A percentile compares a stretch with the other conserved stretches of the same genome.
These are phyloP conservation scores for Cheilosia impressa DNA, from an alignment of 2,888 invertebrate species.

Conservation along the genomic window DNA sequence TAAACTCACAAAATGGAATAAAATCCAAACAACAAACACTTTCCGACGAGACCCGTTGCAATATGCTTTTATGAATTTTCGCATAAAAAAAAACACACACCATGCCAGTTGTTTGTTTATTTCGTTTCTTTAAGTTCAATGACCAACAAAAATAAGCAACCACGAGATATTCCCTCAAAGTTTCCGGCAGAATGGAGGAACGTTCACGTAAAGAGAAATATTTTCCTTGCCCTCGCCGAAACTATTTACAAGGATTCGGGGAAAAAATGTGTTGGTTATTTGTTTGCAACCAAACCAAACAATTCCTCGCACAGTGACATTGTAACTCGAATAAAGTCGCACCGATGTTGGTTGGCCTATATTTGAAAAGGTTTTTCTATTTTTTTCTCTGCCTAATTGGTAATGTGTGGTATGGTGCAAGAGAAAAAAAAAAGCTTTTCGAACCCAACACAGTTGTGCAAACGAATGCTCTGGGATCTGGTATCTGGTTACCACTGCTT, in stretches of 20 bases:
- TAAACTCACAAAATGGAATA: conserved; percentile 33
- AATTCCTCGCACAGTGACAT: conserved; percentile 51
- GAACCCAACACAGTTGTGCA: conserved; percentile 9
- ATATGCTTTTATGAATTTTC: conserved; percentile 31
- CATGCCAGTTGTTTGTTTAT: not conserved
- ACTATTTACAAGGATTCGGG: conserved; percentile 11
- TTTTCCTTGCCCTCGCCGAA: conserved; percentile 29
- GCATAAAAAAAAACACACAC: conserved; percentile 11
- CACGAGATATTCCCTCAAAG: conserved; percentile 3
- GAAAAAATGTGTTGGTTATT: conserved; percentile 15
- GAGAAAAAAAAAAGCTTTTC: conserved; percentile 6
- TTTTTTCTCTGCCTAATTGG: not conserved
- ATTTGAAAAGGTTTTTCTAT: conserved; percentile 20
- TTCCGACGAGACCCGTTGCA: conserved; percentile 43
- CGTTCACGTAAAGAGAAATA: not conserved
- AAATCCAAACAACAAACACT: conserved; percentile 55
- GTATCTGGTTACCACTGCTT: not conserved
- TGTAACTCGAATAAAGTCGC: conserved; percentile 43
- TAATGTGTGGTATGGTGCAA: not conserved
- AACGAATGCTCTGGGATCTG: not conserved
- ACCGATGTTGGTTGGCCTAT: conserved; percentile 57
- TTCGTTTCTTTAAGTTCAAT: conserved; percentile 43
- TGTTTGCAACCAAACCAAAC: not conserved
- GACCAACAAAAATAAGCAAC: conserved; percentile 52
- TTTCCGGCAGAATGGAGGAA: conserved; percentile 3